Percentiles rank a stretch among this genome's conserved stretches.
phyloP scores from a whole-genome alignment of 1,140 invertebrate species.

The Lutraria rhynchaena region DNA sequence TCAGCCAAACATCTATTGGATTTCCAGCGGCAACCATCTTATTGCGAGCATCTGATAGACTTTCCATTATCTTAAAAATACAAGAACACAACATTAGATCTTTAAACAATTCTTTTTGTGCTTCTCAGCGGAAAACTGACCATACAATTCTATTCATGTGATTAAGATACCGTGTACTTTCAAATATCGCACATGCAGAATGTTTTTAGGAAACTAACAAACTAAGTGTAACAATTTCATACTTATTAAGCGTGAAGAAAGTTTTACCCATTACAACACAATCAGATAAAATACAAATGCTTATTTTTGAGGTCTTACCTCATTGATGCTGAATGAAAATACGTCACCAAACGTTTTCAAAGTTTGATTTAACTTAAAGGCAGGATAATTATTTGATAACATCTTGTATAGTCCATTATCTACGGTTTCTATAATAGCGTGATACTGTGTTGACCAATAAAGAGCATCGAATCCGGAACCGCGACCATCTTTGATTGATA shows the following conservation, averaged over 20 bases:
- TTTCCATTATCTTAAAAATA: conserved; percentile 62
- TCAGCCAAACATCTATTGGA: conserved; percentile 69
- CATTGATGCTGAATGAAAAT: conserved; percentile 38
- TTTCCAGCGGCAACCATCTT: conserved; percentile 15
- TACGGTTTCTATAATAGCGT: not conserved
- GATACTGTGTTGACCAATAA: conserved; percentile 42
- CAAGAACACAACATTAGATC: conserved; percentile 1
- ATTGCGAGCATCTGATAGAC: conserved; percentile 45
- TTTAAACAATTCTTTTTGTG: not conserved
- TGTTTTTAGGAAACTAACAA: too few relatives aligned
- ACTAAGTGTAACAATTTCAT: too few relatives aligned
- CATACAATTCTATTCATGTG: too few relatives aligned
- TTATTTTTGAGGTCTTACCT: conserved; percentile 50
- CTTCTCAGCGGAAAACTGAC: too few relatives aligned
- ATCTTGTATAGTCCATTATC: conserved; percentile 26
- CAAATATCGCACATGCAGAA: too few relatives aligned
- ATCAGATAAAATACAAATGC: too few relatives aligned
- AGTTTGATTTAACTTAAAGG: conserved; percentile 1
- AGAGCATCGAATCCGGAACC: conserved; percentile 10
- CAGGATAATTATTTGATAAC: conserved; percentile 17
- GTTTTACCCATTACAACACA: too few relatives aligned
- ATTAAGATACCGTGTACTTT: too few relatives aligned
- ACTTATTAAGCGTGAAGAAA: too few relatives aligned
- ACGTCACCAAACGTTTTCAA: conserved; percentile 39
- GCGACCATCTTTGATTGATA: conserved; percentile 50